Conservation (phyloP, 2,797 vertebrate genomes). For the Melanotaenia trifasciata region DNA sequence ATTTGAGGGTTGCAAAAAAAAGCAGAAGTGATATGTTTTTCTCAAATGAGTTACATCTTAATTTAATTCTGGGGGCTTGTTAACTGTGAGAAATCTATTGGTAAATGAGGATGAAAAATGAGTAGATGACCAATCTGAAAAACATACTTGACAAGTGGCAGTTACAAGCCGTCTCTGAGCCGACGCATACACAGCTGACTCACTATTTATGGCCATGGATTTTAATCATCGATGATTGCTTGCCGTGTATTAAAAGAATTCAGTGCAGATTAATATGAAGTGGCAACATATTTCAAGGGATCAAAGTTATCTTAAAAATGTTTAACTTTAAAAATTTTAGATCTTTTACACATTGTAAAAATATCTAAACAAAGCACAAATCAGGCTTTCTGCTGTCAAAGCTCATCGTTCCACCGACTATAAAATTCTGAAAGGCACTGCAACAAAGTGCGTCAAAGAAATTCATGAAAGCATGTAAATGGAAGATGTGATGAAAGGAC, state of each 20-base stretch:
- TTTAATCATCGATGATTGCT: slow-evolving; percentile 42
- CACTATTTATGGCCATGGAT: slow-evolving; percentile 39
- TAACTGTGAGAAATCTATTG: slow-evolving; percentile 43
- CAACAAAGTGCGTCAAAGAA: slow-evolving; percentile 42
- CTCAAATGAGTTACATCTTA: slow-evolving; percentile 28
- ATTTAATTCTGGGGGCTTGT: slow-evolving; percentile 46
- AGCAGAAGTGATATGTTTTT: slow-evolving; percentile 28
- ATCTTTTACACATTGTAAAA: slow-evolving; percentile 33
- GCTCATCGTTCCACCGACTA: slow-evolving; percentile 23
- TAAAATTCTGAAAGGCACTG: slow-evolving; percentile 20
- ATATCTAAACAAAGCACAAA: slow-evolving; percentile 30
- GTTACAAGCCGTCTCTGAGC: slow-evolving; percentile 20
- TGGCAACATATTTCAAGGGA: slow-evolving; percentile 14
- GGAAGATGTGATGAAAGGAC: slow-evolving; percentile 46
- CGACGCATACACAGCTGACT: slow-evolving; percentile 53
- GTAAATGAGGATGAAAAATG: slow-evolving; percentile 45
- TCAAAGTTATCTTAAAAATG: slow-evolving; percentile 16
- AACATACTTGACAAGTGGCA: slow-evolving; percentile 37
- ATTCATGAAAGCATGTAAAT: slow-evolving; percentile 51
- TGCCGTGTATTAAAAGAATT: slow-evolving; percentile 16
- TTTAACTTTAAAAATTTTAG: slow-evolving; percentile 7
- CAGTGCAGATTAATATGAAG: slow-evolving; percentile 2
- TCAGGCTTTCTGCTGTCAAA: slow-evolving; percentile 27
- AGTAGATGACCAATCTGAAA: slow-evolving; percentile 29
- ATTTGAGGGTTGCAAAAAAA: slow-evolving; percentile 42